Evolutionary conservation across 1,140 invertebrate genomes (phyloP).

Genomic region (Aphelenchoides besseyi): DNA sequence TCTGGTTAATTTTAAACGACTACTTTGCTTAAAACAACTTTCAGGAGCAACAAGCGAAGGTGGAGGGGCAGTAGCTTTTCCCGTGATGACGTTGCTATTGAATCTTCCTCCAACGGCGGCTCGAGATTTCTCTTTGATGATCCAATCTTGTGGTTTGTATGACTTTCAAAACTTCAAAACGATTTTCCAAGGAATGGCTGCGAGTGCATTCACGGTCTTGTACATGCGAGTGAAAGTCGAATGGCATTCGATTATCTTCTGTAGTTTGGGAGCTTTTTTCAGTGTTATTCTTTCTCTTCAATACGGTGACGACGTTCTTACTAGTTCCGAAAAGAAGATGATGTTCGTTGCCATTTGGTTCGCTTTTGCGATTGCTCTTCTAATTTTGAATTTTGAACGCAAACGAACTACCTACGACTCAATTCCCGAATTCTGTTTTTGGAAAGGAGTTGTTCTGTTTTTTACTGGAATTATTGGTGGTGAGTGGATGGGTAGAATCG

Average conservation of each 20-base stretch:
- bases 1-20: background rate
- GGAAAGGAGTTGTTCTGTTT: slow-evolving; percentile 47
- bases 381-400: slow-evolving; percentile 49
- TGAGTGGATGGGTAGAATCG: slow-evolving; percentile 26
- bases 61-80: slow-evolving; percentile 44
- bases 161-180: slow-evolving; percentile 22
- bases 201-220: slow-evolving; percentile 47
- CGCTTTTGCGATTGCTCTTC: slow-evolving; percentile 54
- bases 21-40: background rate
- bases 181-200: slow-evolving; percentile 45
- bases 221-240: slow-evolving; percentile 55
- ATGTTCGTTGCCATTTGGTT: slow-evolving; percentile 59
- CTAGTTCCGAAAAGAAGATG: slow-evolving; percentile 56
- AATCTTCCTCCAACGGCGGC: slow-evolving; percentile 48
- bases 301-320: slow-evolving; percentile 32
- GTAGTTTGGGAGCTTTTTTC: slow-evolving; percentile 46
- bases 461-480: slow-evolving; percentile 54
- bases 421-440: slow-evolving; percentile 44
- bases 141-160: slow-evolving; percentile 49
- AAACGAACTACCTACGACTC: slow-evolving; percentile 48
- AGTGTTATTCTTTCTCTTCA: slow-evolving; percentile 52
- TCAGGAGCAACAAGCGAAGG: slow-evolving; percentile 27
- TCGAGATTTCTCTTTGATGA: slow-evolving; percentile 58
- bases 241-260: slow-evolving; percentile 48
- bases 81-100: slow-evolving; percentile 58